Percentiles rank a stretch among this genome's conserved stretches.
phyloP scores from a whole-genome alignment of 2,888 invertebrate species.

The Mythimna vitellina region DNA sequence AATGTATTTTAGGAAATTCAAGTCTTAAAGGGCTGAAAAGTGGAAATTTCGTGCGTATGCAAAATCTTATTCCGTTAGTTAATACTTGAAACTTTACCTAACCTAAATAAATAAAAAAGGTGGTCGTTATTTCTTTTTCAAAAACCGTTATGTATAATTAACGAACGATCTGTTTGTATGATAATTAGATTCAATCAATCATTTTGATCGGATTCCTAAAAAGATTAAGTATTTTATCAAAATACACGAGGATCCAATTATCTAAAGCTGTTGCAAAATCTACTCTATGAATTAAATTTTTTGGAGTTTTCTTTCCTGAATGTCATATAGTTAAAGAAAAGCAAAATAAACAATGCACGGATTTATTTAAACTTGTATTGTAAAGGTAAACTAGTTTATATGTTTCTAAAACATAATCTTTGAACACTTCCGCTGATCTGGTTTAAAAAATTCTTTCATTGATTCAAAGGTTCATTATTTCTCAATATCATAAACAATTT shows the following conservation, averaged over 20 bases:
- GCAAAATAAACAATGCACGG: neutral
- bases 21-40: too few species aligned
- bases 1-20: too few species aligned
- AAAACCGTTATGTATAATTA: neutral
- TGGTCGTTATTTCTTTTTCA: too few species aligned
- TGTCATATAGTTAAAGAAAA: neutral
- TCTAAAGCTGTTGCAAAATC: neutral
- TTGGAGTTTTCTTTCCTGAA: neutral
- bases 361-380: neutral
- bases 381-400: neutral
- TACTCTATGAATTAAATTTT: neutral
- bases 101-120: too few species aligned
- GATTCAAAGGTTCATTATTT: neutral
- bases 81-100: too few species aligned
- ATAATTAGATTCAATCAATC: neutral
- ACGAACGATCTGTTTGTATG: neutral
- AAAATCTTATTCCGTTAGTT: too few species aligned
- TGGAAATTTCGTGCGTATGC: too few species aligned
- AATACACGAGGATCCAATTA: constrained; percentile 5
- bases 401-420: neutral
- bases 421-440: neutral
- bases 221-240: neutral
- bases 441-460: neutral
- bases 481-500: too few species aligned
- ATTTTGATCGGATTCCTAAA: neutral